Conservation (phyloP, 2,113 vertebrate genomes). For the Coturnix japonica region DNA sequence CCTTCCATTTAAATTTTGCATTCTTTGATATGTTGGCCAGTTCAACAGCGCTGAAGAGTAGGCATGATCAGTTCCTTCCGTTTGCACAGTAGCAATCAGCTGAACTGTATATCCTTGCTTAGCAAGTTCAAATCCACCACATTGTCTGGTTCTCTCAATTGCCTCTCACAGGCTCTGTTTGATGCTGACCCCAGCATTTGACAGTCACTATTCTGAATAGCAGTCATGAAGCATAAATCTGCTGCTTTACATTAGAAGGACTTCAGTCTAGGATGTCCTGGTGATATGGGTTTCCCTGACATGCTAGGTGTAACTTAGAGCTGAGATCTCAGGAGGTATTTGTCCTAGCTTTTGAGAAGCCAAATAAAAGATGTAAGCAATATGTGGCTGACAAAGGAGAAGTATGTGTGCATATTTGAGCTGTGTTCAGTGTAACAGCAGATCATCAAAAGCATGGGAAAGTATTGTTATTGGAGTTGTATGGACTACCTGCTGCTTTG, state of each 20-base stretch:
- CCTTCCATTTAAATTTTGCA: neutral
- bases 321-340: neutral
- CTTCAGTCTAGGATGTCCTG: neutral
- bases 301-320: neutral
- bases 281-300: neutral
- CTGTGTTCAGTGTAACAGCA: accelerated
- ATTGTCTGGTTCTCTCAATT: neutral
- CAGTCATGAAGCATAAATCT: neutral
- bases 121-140: neutral
- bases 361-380: neutral
- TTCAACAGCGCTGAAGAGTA: neutral
- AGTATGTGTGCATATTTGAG: neutral
- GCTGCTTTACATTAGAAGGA: neutral
- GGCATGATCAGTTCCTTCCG: accelerated
- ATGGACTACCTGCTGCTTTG: neutral
- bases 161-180: neutral
- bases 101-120: neutral
- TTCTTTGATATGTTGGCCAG: neutral
- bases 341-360: neutral
- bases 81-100: accelerated
- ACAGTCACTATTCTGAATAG: neutral
- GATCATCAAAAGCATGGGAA: neutral
- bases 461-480: neutral
- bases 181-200: accelerated
- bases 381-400: neutral